Percentiles rank a stretch among this genome's conserved stretches.
phyloP scores from a whole-genome alignment of 2,797 vertebrate genomes.

The Hoplostethus mediterraneus region DNA sequence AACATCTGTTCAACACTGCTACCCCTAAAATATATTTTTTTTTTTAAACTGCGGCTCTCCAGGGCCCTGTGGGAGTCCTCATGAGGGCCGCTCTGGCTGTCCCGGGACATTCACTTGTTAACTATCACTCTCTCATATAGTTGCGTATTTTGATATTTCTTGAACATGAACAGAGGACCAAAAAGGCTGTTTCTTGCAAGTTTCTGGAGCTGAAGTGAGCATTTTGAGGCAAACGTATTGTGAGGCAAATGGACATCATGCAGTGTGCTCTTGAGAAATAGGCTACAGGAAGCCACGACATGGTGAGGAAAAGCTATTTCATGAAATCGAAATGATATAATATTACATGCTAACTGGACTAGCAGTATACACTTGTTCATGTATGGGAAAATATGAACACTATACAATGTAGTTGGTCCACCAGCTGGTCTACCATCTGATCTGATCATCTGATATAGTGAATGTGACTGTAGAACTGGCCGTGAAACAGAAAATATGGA shows the following conservation, averaged over 20 bases:
- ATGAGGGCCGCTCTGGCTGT: too few relatives aligned
- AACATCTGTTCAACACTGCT: too few relatives aligned
- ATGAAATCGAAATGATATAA: not conserved
- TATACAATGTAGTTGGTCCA: constrained; percentile 19
- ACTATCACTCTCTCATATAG: too few relatives aligned
- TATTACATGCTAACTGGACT: not conserved
- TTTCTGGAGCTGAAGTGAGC: too few relatives aligned
- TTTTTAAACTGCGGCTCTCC: too few relatives aligned
- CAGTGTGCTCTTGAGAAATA: not conserved
- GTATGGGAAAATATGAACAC: not conserved
- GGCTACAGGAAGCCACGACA: not conserved
- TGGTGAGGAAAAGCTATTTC: not conserved
- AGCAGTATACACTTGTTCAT: constrained; percentile 15
- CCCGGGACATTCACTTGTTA: too few relatives aligned
- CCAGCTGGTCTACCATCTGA: constrained; percentile 56
- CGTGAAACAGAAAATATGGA: constrained; percentile 44
- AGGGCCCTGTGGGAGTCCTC: too few relatives aligned
- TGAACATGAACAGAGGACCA: too few relatives aligned
- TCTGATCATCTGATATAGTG: constrained; percentile 42
- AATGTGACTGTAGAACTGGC: constrained; percentile 42
- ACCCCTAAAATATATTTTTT: too few relatives aligned
- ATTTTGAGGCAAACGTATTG: not conserved
- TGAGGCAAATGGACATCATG: not conserved
- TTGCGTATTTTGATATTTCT: too few relatives aligned
- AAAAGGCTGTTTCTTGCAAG: too few relatives aligned